Evolutionary conservation across 2,113 vertebrate genomes (phyloP).

Genomic region (Leptobrachium leishanense): DNA sequence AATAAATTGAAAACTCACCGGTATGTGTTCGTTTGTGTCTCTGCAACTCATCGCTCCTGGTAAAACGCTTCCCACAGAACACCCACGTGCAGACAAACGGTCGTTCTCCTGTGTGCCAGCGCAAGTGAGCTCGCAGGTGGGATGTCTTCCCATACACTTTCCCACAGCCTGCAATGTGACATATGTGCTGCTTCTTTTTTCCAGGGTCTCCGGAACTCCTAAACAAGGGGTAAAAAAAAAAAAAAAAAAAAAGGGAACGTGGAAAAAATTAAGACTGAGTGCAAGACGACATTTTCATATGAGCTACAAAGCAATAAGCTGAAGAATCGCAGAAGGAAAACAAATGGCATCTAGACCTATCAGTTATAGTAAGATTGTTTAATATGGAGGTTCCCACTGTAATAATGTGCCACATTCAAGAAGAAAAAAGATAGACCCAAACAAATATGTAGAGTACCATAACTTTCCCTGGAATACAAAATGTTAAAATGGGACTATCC

Average conservation of each 20-base stretch:
- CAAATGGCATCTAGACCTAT: too few relatives aligned
- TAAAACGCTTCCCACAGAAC: conserved; percentile 94
- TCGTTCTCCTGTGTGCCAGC: conserved; percentile 95
- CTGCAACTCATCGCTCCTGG: conserved; percentile 92
- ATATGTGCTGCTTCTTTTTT: conserved; percentile 98
- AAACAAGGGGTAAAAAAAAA: background rate
- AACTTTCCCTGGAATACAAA: too few relatives aligned
- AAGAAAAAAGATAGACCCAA: too few relatives aligned
- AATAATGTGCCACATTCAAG: too few relatives aligned
- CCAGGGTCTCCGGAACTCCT: conserved; percentile 79
- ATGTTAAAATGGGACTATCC: too few relatives aligned
- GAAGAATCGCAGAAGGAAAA: too few relatives aligned
- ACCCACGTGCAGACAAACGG: conserved; percentile 91
- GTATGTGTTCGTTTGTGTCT: conserved; percentile 95
- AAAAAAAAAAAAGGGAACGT: background rate
- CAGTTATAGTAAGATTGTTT: too few relatives aligned
- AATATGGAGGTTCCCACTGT: too few relatives aligned
- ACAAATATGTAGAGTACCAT: too few relatives aligned
- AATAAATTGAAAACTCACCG: conserved; percentile 62
- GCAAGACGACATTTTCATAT: too few relatives aligned
- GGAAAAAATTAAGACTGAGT: too few relatives aligned
- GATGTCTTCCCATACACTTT: conserved; percentile 96
- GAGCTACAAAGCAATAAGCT: too few relatives aligned
- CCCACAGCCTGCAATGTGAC: conserved; percentile 88
- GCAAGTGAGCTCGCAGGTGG: conserved; percentile 88